Conservation (phyloP, 2,113 vertebrate genomes). For the Melanerpes formicivorus region DNA sequence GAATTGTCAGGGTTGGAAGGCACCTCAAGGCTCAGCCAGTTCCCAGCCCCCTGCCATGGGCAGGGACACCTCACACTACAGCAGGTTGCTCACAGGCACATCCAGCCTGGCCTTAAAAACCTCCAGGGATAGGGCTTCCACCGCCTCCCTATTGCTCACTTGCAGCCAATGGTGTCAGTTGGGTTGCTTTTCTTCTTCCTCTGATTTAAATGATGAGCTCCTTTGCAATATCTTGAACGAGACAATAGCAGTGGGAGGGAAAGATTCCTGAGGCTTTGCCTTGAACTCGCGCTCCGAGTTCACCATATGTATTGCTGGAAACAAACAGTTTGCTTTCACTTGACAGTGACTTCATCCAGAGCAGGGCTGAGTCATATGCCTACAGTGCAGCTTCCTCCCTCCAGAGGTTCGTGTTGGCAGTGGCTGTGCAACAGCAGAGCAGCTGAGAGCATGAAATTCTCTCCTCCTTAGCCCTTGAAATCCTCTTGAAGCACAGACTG, state of each 20-base stretch:
- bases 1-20: no score
- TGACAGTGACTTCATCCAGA: slow-evolving; percentile 68
- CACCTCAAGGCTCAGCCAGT: no score
- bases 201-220: background rate
- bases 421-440: background rate
- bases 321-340: slow-evolving; percentile 37
- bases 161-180: background rate
- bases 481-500: background rate
- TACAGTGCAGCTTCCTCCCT: slow-evolving; percentile 1
- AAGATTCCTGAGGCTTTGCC: background rate
- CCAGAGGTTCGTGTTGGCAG: background rate
- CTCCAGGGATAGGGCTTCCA: no score
- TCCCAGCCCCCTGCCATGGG: no score
- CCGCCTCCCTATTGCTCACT: background rate
- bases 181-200: background rate
- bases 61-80: no score
- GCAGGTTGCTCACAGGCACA: no score
- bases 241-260: background rate
- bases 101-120: no score
- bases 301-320: slow-evolving; percentile 40
- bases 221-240: background rate
- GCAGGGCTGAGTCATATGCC: slow-evolving; percentile 60
- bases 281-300: slow-evolving; percentile 4
- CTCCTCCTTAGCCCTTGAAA: background rate
- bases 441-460: background rate